These are phyloP conservation scores for Dryobates pubescens DNA, from an alignment of 2,797 vertebrate species.

Conservation along the genomic window DNA sequence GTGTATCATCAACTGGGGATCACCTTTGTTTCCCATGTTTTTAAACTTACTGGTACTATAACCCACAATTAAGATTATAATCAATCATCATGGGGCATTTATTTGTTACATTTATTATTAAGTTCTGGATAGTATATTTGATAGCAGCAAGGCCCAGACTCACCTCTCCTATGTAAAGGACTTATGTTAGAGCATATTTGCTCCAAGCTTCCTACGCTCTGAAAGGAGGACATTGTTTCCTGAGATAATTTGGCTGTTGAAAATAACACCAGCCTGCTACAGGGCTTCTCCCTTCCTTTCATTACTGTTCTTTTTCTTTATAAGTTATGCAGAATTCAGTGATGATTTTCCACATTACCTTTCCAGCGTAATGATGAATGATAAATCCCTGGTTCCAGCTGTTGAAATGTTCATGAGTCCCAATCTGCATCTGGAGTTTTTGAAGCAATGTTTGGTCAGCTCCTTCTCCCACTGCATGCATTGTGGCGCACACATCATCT, in stretches of 20 bases:
- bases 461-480: conserved; percentile 97
- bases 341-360: conserved; percentile 77
- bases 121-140: background rate
- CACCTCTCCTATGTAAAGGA: background rate
- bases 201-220: background rate
- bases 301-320: background rate
- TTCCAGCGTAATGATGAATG: conserved; percentile 98
- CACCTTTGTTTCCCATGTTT: background rate
- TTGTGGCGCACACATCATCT: conserved; percentile 97
- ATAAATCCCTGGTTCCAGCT: conserved; percentile 99
- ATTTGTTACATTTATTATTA: background rate
- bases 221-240: background rate
- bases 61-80: background rate
- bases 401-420: conserved; percentile 97
- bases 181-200: background rate
- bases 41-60: background rate
- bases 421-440: conserved; percentile 94
- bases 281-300: background rate
- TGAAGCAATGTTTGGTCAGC: conserved; percentile 97
- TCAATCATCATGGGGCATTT: background rate
- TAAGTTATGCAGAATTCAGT: background rate
- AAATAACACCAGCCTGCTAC: background rate
- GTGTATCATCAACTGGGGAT: background rate
- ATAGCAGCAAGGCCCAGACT: background rate
- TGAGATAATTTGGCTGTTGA: background rate